These are phyloP conservation scores for Diadumene lineata DNA, from an alignment of 92 coral and sea anemone genomes.

Conservation along the genomic window DNA sequence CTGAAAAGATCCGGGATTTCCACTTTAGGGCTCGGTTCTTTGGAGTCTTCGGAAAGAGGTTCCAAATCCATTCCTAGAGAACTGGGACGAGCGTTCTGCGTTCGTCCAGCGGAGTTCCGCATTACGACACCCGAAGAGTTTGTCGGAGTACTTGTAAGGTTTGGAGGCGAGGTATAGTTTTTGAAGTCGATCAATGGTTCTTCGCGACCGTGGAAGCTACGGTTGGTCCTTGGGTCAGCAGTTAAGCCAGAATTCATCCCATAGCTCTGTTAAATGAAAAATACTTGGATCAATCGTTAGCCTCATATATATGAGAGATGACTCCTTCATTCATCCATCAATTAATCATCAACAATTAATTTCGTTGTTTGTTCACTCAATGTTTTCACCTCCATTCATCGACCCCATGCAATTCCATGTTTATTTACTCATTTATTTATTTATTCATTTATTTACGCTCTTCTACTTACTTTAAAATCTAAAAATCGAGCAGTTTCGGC, in stretches of 20 bases:
- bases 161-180: slow-evolving; percentile 49
- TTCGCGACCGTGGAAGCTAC: slow-evolving; percentile 46
- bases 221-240: slow-evolving; percentile 65
- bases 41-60: slow-evolving; percentile 67
- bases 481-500: slow-evolving; percentile 61
- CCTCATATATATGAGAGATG: too few relatives aligned
- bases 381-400: too few relatives aligned
- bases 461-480: slow-evolving; percentile 55
- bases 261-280: too few relatives aligned
- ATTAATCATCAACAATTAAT: too few relatives aligned
- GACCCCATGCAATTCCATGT: too few relatives aligned
- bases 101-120: slow-evolving; percentile 34
- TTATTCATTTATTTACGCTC: too few relatives aligned
- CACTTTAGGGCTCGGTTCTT: slow-evolving; percentile 65
- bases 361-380: too few relatives aligned
- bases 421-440: too few relatives aligned
- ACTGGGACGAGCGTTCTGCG: slow-evolving; percentile 78
- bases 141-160: slow-evolving; percentile 31
- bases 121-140: slow-evolving; percentile 46
- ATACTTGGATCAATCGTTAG: too few relatives aligned
- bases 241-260: slow-evolving; percentile 40
- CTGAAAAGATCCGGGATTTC: slow-evolving; percentile 53
- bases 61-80: slow-evolving; percentile 72
- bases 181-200: slow-evolving; percentile 56
- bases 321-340: too few relatives aligned